These are phyloP conservation scores for Halisarca cf. caerulea DNA, from an alignment of 37 sponge, comb jelly and placozoan genomes.

Conservation along the genomic window DNA sequence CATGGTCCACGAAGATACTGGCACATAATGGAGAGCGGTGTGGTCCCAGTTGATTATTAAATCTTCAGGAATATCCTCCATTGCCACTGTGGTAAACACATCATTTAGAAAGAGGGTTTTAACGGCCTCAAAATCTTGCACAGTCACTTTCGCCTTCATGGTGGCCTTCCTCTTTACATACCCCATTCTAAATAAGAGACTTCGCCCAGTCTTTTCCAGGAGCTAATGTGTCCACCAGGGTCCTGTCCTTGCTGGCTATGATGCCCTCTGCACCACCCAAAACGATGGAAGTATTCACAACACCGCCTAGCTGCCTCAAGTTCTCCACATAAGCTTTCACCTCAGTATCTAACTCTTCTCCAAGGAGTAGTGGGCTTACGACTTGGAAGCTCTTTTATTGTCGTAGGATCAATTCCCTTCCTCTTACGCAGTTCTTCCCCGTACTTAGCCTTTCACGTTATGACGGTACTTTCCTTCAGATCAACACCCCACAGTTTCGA, in stretches of 20 bases:
- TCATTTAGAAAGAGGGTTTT: constrained; percentile 46
- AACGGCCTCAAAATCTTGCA: constrained; percentile 19
- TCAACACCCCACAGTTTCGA: not conserved
- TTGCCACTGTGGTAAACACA: constrained; percentile 21
- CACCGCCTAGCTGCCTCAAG: not conserved
- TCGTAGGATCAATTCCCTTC: not conserved
- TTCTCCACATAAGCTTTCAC: not conserved
- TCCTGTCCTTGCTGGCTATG: constrained; percentile 1
- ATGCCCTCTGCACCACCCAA: not conserved
- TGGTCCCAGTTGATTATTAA: constrained; percentile 66
- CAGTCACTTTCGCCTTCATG: constrained; percentile 13
- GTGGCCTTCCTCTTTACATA: constrained; percentile 23
- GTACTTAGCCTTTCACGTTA: not conserved
- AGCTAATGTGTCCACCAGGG: not conserved
- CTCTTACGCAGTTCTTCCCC: not conserved
- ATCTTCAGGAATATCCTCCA: constrained; percentile 55
- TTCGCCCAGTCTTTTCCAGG: not conserved
- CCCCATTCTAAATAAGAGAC: constrained; percentile 1
- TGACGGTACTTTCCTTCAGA: too few species aligned
- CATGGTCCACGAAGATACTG: constrained; percentile 63
- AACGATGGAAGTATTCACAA: not conserved
- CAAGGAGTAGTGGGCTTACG: not conserved
- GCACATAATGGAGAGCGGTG: constrained; percentile 58
- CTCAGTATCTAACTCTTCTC: not conserved
- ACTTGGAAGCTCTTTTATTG: not conserved